Evolutionary conservation across 2,888 invertebrate species (phyloP), one percentile per base, ranked within the genome.

Genomic region (Galerucella calmariensis): DNA sequence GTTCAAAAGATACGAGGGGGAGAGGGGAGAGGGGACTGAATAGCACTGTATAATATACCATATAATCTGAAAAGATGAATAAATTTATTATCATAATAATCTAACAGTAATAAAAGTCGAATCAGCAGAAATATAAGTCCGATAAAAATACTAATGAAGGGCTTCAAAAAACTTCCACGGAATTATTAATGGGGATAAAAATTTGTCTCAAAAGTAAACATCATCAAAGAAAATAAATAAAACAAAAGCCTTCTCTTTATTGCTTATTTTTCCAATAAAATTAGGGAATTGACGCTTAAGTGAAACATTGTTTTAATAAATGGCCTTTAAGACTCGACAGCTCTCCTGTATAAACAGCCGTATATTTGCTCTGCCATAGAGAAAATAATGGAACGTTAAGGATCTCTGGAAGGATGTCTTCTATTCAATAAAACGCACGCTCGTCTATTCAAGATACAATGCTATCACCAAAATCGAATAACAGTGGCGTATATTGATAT

Each of bases 381-480:
- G 74, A 77, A 76, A 79, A 79, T 77, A 79, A 74, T 77, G 67
- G 77, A 76, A 73, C 74, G 79, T 71, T 79, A 75, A 77, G 76
- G 77, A 77, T 78, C 76, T 69, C 77, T 80, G 79, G 79, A 82
- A 81, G 80, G 79, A 79, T 77, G 81, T 81, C 77, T 77, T 72
- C 76, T 67, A 75, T 81, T 80, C 80, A 81, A 82, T 82, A 82
- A 81, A 81, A 79, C 78, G 76, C 56, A 79, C 79, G 79, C 82
- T 81, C 81, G 81, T 81, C 78, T 73, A 72, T 75, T 73, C 75
- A 74, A 80, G 79, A 82, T 82, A 81, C 80, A 82, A 81, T 79
- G 79, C 78, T 69, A 53, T 58, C 63, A 63, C 71, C 77, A 73
- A 79, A 78, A 78, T 76, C 74, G 56, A 74, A 73, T 75, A 72